These are phyloP conservation scores for Autographa gamma DNA, from an alignment of 2,888 invertebrate genomes.

Conservation along the genomic window DNA sequence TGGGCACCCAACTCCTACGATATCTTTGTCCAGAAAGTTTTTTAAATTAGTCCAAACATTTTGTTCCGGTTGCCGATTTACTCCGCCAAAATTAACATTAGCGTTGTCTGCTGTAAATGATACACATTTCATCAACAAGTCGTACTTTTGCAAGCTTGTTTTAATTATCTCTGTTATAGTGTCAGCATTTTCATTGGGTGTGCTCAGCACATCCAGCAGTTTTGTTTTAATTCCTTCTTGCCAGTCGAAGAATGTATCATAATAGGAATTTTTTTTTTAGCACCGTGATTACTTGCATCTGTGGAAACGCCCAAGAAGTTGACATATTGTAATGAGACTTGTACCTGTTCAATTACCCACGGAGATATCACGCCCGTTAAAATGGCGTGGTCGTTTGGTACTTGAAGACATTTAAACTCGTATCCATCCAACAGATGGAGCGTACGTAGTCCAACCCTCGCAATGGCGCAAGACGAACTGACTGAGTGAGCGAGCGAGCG, in stretches of 20 bases:
- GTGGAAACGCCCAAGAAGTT: slow-evolving; percentile 51
- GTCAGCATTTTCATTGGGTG: slow-evolving; percentile 55
- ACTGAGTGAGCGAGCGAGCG: slow-evolving; percentile 18
- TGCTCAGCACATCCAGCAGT: slow-evolving; percentile 45
- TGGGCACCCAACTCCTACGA: slow-evolving; percentile 56
- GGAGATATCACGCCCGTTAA: slow-evolving; percentile 44
- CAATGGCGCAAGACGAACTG: slow-evolving; percentile 33
- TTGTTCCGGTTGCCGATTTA: slow-evolving; percentile 30
- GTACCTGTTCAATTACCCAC: slow-evolving; percentile 32
- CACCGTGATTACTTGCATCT: slow-evolving; percentile 60
- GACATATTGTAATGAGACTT: slow-evolving; percentile 40
- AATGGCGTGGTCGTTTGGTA: slow-evolving; percentile 36
- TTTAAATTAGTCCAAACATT: slow-evolving; percentile 57
- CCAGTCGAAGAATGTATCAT: slow-evolving; percentile 59
- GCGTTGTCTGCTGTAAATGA: slow-evolving; percentile 63
- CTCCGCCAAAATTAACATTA: slow-evolving; percentile 66
- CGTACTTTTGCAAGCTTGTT: slow-evolving; percentile 43
- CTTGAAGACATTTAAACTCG: slow-evolving; percentile 33
- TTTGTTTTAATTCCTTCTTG: slow-evolving; percentile 54
- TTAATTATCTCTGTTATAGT: slow-evolving; percentile 54
- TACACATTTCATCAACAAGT: slow-evolving; percentile 47
- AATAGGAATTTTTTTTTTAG: slow-evolving; percentile 56
- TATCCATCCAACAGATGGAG: slow-evolving; percentile 12
- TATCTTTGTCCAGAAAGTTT: slow-evolving; percentile 41
- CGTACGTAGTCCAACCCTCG: slow-evolving; percentile 27